phyloP scores from a whole-genome alignment of 1,140 invertebrate species.

The Drosophila subpulchrella region DNA sequence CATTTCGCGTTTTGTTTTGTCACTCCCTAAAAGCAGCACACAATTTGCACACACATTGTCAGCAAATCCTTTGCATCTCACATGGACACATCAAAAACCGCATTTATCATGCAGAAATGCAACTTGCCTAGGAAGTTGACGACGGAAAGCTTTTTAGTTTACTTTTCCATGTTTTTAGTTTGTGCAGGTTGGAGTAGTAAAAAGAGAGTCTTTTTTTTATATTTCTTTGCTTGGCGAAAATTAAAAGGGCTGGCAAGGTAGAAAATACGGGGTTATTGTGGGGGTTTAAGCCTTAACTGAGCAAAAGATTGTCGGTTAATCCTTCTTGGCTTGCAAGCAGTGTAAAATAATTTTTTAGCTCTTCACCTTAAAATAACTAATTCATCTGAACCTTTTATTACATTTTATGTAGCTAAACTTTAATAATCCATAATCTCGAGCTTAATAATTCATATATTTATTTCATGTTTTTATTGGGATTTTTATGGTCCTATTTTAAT shows the following conservation, averaged over 20 bases:
- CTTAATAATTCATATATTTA: slow-evolving; percentile 24
- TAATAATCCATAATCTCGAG: slow-evolving; percentile 1
- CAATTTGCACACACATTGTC: slow-evolving; percentile 25
- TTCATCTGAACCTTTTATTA: background rate
- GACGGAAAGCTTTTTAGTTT: slow-evolving; percentile 59
- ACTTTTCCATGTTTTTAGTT: slow-evolving; percentile 32
- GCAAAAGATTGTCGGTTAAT: slow-evolving; percentile 9
- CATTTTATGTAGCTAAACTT: background rate
- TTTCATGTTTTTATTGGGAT: slow-evolving; percentile 30
- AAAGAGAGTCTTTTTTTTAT: slow-evolving; percentile 30
- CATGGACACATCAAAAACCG: slow-evolving; percentile 58
- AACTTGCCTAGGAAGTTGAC: slow-evolving; percentile 56
- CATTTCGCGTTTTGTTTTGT: slow-evolving; percentile 58
- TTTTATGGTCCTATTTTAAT: slow-evolving; percentile 57
- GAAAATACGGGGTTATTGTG: background rate
- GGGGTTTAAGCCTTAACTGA: slow-evolving; percentile 1
- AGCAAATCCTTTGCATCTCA: slow-evolving; percentile 32
- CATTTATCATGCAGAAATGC: slow-evolving; percentile 65
- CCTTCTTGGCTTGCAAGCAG: background rate
- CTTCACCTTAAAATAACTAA: background rate
- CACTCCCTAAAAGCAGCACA: slow-evolving; percentile 47
- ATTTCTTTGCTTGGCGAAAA: slow-evolving; percentile 17
- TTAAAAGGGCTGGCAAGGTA: slow-evolving; percentile 17
- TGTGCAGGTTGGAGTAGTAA: slow-evolving; percentile 21
- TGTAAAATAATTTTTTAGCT: background rate